A percentile compares a stretch with the other conserved stretches of the same genome.
phyloP scores from a whole-genome alignment of 2,113 vertebrate genomes.

The Collichthys lucidus region DNA sequence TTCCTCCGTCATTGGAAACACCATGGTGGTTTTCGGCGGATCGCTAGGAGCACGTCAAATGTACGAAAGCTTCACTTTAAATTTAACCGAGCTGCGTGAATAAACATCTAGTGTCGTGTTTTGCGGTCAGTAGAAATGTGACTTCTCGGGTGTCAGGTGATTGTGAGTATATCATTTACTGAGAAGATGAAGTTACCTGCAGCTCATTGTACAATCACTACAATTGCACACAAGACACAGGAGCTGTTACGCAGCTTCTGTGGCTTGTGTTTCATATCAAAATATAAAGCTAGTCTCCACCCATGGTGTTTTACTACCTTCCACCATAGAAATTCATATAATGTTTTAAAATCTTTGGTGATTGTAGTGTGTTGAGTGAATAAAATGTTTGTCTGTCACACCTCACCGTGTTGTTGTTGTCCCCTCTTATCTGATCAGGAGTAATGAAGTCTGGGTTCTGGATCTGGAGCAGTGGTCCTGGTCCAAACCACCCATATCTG shows the following conservation, averaged over 20 bases:
- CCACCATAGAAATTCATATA: not conserved
- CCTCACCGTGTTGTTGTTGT: slow-evolving; percentile 21
- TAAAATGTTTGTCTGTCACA: not conserved
- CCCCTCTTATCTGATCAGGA: slow-evolving; percentile 82
- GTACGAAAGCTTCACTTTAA: slow-evolving; percentile 79
- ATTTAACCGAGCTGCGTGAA: not conserved
- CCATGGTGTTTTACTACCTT: not conserved
- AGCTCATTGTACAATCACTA: no score
- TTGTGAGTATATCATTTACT: slow-evolving; percentile 3
- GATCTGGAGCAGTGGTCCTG: slow-evolving; percentile 98
- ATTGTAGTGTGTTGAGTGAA: not conserved
- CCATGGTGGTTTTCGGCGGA: slow-evolving; percentile 98
- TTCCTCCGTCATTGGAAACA: slow-evolving; percentile 94
- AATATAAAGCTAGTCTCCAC: not conserved
- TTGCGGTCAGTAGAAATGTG: not conserved
- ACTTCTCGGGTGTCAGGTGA: not conserved
- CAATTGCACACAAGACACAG: not conserved
- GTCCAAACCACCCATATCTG: slow-evolving; percentile 92
- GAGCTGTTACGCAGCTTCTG: not conserved
- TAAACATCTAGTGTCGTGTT: not conserved
- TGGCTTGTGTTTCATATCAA: not conserved
- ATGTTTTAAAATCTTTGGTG: not conserved
- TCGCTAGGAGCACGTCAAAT: slow-evolving; percentile 97
- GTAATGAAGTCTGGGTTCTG: slow-evolving; percentile 97
- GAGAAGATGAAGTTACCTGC: no score